phyloP scores from a whole-genome alignment of 2,888 invertebrate genomes.

The Yponomeuta plumbellus region DNA sequence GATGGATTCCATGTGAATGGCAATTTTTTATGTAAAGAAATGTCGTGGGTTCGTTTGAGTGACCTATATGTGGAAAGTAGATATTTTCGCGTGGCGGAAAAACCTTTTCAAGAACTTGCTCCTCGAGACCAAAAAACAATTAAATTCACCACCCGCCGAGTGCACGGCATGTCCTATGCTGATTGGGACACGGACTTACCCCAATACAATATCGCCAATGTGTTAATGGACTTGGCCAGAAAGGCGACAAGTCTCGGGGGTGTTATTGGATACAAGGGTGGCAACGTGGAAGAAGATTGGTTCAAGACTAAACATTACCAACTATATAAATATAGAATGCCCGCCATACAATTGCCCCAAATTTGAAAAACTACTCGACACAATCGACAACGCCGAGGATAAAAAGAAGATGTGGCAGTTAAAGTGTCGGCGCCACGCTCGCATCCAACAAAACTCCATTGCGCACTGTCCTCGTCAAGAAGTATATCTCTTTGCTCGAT shows the following conservation, averaged over 20 bases:
- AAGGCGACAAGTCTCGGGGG: neutral
- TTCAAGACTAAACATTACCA: neutral
- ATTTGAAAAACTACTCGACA: neutral
- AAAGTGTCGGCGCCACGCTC: neutral
- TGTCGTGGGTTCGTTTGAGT: neutral
- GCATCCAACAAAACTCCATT: neutral
- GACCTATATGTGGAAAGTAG: neutral
- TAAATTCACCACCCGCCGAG: neutral
- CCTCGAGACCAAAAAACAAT: neutral
- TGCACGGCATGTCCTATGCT: neutral
- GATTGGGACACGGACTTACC: neutral
- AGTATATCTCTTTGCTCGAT: neutral
- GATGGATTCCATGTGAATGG: neutral
- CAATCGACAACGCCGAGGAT: neutral
- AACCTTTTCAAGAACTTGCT: neutral
- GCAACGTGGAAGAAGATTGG: neutral
- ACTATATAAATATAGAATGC: neutral
- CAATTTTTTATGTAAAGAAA: slow-evolving; percentile 6
- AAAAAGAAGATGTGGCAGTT: no score
- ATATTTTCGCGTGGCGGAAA: neutral
- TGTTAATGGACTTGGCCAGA: neutral
- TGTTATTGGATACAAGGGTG: slow-evolving; percentile 1
- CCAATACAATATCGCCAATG: neutral
- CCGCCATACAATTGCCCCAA: neutral
- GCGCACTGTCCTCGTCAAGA: neutral